A percentile compares a stretch with the other conserved stretches of the same genome.
Conservation (phyloP, 2,797 vertebrate species). For the Picus viridis region DNA sequence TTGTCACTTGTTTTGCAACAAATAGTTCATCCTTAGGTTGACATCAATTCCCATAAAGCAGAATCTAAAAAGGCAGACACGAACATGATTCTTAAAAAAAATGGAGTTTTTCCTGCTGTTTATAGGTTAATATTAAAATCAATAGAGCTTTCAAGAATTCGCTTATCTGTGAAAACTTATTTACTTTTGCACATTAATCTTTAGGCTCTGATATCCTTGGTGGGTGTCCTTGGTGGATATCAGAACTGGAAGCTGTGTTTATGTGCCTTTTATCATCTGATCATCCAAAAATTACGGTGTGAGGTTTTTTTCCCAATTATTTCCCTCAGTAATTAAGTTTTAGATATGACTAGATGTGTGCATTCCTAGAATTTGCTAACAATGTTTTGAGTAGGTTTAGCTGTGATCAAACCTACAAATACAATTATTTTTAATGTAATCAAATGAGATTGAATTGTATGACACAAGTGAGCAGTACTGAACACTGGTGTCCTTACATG, state of each 20-base stretch:
- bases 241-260: neutral
- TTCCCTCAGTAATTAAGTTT: neutral
- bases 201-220: neutral
- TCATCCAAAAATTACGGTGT: neutral
- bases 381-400: neutral
- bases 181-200: neutral
- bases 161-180: neutral
- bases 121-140: neutral
- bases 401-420: neutral
- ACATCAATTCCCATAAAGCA: neutral
- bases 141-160: neutral
- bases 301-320: neutral
- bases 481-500: neutral
- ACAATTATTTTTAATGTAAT: neutral
- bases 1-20: slow-evolving; percentile 4
- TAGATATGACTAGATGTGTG: neutral
- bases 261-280: neutral
- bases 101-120: neutral
- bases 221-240: too few species aligned
- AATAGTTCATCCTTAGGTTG: neutral
- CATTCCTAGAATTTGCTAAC: neutral
- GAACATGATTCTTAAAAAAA: neutral
- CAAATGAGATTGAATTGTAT: neutral
- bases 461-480: neutral
- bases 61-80: neutral